Evolutionary conservation across 2,888 invertebrate species (phyloP).

Genomic region (Heliconius sara): DNA sequence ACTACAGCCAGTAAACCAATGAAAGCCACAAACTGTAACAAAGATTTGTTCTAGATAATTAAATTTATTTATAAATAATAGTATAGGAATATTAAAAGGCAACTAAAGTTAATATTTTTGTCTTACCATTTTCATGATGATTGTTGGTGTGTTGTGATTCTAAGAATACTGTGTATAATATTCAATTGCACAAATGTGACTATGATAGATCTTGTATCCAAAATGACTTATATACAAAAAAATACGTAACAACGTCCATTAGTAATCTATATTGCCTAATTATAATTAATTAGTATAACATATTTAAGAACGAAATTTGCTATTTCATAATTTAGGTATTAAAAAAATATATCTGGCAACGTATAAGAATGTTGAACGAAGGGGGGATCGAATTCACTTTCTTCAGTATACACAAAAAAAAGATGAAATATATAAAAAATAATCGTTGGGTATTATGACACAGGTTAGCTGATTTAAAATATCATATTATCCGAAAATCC

Average conservation of each 20-base stretch:
- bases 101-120: neutral
- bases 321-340: neutral
- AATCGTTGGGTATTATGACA: too few species aligned
- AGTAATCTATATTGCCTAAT: neutral
- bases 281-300: neutral
- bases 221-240: slow-evolving; percentile 12
- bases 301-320: neutral
- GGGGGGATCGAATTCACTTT: too few species aligned
- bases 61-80: neutral
- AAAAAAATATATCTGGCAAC: too few species aligned
- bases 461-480: too few species aligned
- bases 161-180: neutral
- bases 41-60: neutral
- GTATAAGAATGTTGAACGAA: neutral
- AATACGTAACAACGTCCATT: neutral
- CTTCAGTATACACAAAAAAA: too few species aligned
- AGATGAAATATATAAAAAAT: too few species aligned
- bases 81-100: neutral
- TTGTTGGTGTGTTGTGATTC: neutral
- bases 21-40: neutral
- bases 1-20: neutral
- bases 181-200: neutral
- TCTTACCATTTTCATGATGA: slow-evolving; percentile 25
- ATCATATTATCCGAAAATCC: too few species aligned
- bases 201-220: neutral